Percentiles rank a stretch among this genome's conserved stretches.
Evolutionary conservation across 2,113 vertebrate genomes (phyloP).

Genomic region (Pachypanchax playfairii): DNA sequence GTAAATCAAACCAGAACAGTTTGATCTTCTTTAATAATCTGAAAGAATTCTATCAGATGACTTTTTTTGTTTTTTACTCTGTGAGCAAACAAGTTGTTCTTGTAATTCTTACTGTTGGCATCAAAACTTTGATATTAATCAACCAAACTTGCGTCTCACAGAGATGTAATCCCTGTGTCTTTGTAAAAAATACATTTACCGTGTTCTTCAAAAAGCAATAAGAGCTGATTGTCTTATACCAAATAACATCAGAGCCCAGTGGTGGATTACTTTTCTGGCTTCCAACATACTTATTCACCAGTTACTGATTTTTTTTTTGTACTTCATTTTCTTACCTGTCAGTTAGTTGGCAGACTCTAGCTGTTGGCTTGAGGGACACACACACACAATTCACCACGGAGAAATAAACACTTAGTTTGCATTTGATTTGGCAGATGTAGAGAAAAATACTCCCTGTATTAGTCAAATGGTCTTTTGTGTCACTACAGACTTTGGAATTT

Average conservation of each 20-base stretch:
- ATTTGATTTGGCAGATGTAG: conserved; percentile 61
- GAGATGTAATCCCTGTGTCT: background rate
- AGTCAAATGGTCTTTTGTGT: conserved; percentile 27
- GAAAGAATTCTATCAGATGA: no score
- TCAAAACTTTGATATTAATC: background rate
- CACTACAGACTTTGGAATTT: conserved; percentile 25
- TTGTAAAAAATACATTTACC: background rate
- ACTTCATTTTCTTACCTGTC: conserved; percentile 52
- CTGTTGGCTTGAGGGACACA: conserved; percentile 24
- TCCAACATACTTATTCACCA: conserved; percentile 40
- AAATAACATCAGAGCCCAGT: conserved; percentile 16
- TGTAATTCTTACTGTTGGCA: background rate
- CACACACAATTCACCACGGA: conserved; percentile 20
- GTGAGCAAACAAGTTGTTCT: background rate
- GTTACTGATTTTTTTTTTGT: conserved; percentile 51
- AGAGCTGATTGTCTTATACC: conserved; percentile 13
- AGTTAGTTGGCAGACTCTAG: conserved; percentile 46
- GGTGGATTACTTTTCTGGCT: conserved; percentile 27
- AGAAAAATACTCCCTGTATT: conserved; percentile 65
- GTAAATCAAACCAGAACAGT: background rate
- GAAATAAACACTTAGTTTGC: conserved; percentile 52
- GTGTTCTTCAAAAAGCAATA: background rate
- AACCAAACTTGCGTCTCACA: conserved; percentile 4
- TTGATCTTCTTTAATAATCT: background rate
- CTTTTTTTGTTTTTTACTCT: background rate